Base-by-base conservation (phyloP, 2,797 vertebrate genomes). In the Chromis chromis region DNA sequence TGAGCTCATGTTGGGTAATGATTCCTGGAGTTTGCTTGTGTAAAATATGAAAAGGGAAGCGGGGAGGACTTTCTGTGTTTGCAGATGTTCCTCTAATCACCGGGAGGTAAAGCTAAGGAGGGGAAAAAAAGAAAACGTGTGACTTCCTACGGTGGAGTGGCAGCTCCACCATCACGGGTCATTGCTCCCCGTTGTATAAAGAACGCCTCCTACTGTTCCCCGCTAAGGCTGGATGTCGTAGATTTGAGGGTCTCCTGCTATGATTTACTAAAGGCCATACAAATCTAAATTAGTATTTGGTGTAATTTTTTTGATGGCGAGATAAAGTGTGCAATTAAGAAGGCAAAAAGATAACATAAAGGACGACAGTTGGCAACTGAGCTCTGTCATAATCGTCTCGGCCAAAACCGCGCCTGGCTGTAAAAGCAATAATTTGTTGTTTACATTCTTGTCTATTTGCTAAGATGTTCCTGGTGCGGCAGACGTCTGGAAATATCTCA, bases 1-100 rank as follows among this genome's bases (percentile, higher is more conserved):
- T 92, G 86, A 92, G 87, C 91, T 88, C 85, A 82, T 83, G 86
- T 91, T 87, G 90, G 88, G 82, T 91, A 87, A 91, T 81, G 89
- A 91, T 90, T 93, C 87, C 70, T 75, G 82, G 86, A 86, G 91
- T 90, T 48, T 90, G 85, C 89, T 84, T 84, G 85, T 83, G 78
- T 89, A 85, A 88, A 91, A 91, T 88, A 83, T 83, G 86, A 87
- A 86, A 78, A 74, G 82, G 24, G 61, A 79, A 81, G 77, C 16
- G 1, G 58, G 28, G 82, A 76, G 77, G 81, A 44, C 59, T 73
- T 82, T 62, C 62, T 74, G 75, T 84, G 81, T 90, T 83, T 91
- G 85, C 86, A 89, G 87, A 89, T 88, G 87, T 86, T 86, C 66
- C 61, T 81, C 68, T 86, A 83, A 91, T 90, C 86, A 82, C 81